Evolutionary conservation across 92 coral and sea anemone species (phyloP), one percentile per base, ranked within the genome.

Genomic region (Epizoanthus scotinus): DNA sequence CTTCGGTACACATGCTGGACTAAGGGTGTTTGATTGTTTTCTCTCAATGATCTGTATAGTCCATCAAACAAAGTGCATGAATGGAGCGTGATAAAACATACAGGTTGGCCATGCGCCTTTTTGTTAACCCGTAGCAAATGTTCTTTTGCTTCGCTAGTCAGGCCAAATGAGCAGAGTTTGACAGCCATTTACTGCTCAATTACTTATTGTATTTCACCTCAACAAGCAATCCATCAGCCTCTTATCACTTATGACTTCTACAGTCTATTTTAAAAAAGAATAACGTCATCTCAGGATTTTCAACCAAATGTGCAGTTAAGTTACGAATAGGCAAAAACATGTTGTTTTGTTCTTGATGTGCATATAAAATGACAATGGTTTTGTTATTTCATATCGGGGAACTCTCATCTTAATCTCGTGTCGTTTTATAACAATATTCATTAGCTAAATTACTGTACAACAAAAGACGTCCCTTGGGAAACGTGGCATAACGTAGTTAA

Each of bases 91-190:
- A 60, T 34, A 59, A 31, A 73, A 55, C 50, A 3, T 55, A 19
- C 49, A 6, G 14, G 50, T 29, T 20, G 31, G 8, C 65, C 47
- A 73, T 73, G 63, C 79, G 79, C 61, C 17, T 27, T 34, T 26
- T 50, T 31, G 57, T 31, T 73, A 50, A 29, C 26, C 17, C 29
- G 34, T 20, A 19, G 58, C 79, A 34, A 73, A 50, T 73, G 61
- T 53, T 69, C 31, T 20, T 72, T 59, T 54, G 65, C 66, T 73
- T 64, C 61, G 56, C 78, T 53, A 71, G 52, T 71, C 78, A 71
- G 17, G 25, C 62, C 78, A 71, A 47, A 14, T 71, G 15, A 36
- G 31, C 21, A 31, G 27, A 53, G 57, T 52, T 71, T 52, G 63
- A 71, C 78, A 71, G 78, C 15, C 61, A 26, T 71, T 71, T 71